These are phyloP conservation scores for Elegia similella DNA, from an alignment of 2,888 invertebrate genomes.

Conservation along the genomic window DNA sequence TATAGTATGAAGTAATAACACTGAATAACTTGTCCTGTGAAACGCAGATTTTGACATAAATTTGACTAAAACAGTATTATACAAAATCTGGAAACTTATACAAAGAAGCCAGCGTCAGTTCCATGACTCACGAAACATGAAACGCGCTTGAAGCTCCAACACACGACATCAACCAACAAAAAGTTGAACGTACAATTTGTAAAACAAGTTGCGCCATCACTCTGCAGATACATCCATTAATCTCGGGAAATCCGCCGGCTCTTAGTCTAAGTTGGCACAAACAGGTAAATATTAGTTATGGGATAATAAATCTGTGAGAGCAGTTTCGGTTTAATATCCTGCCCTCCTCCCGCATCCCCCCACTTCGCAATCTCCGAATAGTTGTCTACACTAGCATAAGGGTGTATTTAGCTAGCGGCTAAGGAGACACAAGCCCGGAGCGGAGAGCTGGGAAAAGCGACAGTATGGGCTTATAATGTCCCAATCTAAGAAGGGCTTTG, in stretches of 20 bases:
- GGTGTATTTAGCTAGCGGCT: too few relatives aligned
- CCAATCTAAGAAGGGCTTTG: too few relatives aligned
- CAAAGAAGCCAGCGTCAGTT: too few relatives aligned
- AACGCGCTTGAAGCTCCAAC: background rate
- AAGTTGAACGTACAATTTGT: background rate
- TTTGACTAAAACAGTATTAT: too few relatives aligned
- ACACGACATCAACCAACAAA: background rate
- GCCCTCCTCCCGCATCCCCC: slow-evolving; percentile 26
- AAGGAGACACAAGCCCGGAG: too few relatives aligned
- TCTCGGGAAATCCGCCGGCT: slow-evolving; percentile 10
- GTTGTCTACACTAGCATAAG: slow-evolving; percentile 22
- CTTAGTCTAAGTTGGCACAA: slow-evolving; percentile 21
- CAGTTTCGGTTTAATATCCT: slow-evolving; percentile 51
- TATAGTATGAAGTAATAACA: too few relatives aligned
- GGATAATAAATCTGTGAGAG: slow-evolving; percentile 44
- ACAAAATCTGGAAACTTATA: too few relatives aligned
- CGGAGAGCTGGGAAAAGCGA: too few relatives aligned
- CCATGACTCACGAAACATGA: background rate
- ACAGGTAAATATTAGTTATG: slow-evolving; percentile 51
- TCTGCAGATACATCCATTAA: slow-evolving; percentile 11
- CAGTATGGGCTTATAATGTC: too few relatives aligned
- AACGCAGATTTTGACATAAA: too few relatives aligned
- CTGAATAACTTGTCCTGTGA: too few relatives aligned
- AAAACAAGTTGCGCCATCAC: slow-evolving; percentile 1
- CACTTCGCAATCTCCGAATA: slow-evolving; percentile 38